phyloP scores from a whole-genome alignment of 2,113 vertebrate species.

The Hystrix brachyura region DNA sequence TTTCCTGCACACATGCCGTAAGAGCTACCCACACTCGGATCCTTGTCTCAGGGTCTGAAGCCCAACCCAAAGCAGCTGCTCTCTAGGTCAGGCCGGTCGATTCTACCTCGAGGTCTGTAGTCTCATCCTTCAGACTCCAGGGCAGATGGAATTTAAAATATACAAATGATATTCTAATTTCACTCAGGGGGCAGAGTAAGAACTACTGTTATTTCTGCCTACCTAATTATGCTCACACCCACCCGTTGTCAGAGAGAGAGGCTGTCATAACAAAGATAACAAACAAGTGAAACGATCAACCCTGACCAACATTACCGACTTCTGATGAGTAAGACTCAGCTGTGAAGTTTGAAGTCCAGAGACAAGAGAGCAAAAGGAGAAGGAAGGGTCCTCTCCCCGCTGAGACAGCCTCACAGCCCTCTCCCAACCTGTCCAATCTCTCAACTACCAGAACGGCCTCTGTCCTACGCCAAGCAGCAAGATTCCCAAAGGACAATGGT shows the following conservation, averaged over 20 bases:
- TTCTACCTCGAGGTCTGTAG: neutral
- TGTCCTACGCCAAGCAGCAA: neutral
- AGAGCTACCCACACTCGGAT: neutral
- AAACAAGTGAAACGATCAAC: neutral
- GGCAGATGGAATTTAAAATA: neutral
- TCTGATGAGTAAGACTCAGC: neutral
- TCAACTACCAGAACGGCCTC: neutral
- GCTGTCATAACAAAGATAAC: slow-evolving; percentile 57
- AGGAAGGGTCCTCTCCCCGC: neutral
- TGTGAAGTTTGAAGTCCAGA: neutral
- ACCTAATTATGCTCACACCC: slow-evolving; percentile 45
- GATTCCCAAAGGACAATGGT: neutral
- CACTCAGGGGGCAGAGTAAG: slow-evolving; percentile 27
- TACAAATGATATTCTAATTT: slow-evolving; percentile 53
- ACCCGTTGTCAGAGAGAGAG: slow-evolving; percentile 7
- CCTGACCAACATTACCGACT: neutral
- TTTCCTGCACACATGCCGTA: neutral
- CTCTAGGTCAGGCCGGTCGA: neutral
- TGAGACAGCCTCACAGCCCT: neutral
- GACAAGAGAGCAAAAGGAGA: neutral
- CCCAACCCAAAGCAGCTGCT: neutral
- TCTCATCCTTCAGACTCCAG: slow-evolving; percentile 9
- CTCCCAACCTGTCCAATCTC: neutral
- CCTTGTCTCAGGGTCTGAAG: neutral
- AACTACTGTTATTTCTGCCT: slow-evolving; percentile 28